Base-by-base conservation (phyloP, 2,797 vertebrate genomes). In the Melanotaenia maccullochi region DNA sequence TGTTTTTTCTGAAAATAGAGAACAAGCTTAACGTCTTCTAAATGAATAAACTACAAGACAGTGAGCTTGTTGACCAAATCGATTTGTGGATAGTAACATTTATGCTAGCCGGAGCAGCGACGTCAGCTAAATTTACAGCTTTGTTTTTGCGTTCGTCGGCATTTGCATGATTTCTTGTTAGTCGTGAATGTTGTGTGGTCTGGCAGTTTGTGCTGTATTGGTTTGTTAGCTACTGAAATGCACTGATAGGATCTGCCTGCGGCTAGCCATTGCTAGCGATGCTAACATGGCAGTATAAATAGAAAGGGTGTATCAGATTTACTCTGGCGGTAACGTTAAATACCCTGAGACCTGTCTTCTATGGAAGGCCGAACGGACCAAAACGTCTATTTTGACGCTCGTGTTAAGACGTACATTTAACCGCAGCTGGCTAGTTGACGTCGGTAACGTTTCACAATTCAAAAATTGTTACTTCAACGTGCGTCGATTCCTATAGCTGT, bases 261-360 rank as follows among this genome's bases (percentile, higher is more conserved):
- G 3, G 74, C 73, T 75, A 86, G 88, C 90, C 88, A 76, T 65
- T 1, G 85, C 54, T 90, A 90, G 68, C 85, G 1, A 18, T 68
- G 87, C 88, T 91, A 90, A 79, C 73, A 54, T 60, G 81, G 78
- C 79, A 42, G 65, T 62, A 57, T 70, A 66, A 75, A 58, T 68
- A 85, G 73, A 76, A 79, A 25, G 55, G 40, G 32, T 64, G 77
- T 16, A 42, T 68, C 55, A 77, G 86, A 68, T 84, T 86, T 65
- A 60, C 25, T 57, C 54, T 5, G 42, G 69, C 62, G 66, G 59
- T 59, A n/a, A 65, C 5, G 60, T 61, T 61, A 72, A 83, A 82
- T 44, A 76, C 71, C 24, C 40, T 12, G 56, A 71, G 63, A 62
- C 47, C 63, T 30, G 28, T 30, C 28, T 30, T 30, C 28, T 30